phyloP scores from a whole-genome alignment of 2,113 vertebrate species.

The Steatornis caripensis region DNA sequence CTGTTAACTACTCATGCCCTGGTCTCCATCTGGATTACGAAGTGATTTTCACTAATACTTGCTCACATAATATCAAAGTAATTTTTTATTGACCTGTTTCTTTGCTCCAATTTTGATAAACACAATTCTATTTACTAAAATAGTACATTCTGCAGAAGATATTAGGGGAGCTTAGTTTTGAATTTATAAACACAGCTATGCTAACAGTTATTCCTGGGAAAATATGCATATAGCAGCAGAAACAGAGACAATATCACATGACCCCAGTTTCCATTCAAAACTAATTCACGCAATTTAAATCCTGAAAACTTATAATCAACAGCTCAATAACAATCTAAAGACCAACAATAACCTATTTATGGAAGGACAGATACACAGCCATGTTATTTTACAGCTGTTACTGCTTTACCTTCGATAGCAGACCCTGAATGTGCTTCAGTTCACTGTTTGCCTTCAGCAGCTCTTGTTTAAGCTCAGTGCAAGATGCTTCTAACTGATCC shows the following conservation, averaged over 20 bases:
- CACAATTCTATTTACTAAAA: not conserved
- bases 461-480: slow-evolving; percentile 83
- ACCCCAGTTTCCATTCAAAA: not conserved
- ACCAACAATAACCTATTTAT: not conserved
- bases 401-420: slow-evolving; percentile 82
- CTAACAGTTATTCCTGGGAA: not conserved
- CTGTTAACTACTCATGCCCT: not conserved
- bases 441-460: slow-evolving; percentile 82
- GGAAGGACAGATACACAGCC: not conserved
- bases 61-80: not conserved
- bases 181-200: not conserved
- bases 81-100: not conserved
- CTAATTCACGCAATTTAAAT: not conserved
- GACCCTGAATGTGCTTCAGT: slow-evolving; percentile 73
- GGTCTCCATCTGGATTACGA: not conserved
- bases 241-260: rapidly evolving
- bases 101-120: not conserved
- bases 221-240: not conserved
- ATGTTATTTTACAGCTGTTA: not conserved
- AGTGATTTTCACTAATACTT: not conserved
- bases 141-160: not conserved
- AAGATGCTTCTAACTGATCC: slow-evolving; percentile 81
- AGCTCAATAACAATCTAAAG: not conserved
- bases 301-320: not conserved
- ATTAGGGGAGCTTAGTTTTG: not conserved